Evolutionary conservation across 1,140 invertebrate species (phyloP), one percentile per base, ranked within the genome.

Genomic region (Heliothis subflexa): DNA sequence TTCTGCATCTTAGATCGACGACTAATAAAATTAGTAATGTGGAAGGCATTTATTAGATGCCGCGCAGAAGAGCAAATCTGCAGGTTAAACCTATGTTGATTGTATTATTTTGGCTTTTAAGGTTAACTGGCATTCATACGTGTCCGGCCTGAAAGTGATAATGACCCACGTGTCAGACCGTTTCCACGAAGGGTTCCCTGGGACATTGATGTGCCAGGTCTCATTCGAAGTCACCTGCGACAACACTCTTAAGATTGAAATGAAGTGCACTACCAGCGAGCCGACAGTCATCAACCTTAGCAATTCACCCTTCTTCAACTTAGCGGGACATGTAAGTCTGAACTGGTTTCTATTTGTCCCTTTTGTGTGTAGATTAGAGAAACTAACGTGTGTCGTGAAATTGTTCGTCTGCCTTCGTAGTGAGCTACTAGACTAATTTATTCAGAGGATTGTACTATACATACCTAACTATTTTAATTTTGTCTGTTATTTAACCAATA

Each of bases 251-350:
- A 93, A 95, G 14, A 96, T 99, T 18, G 94, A 96, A 33, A 98
- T 98, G 95, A 95, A 95, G 74, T 98, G 98, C 7, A 96, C 96
- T 7, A 96, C 97, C 2, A 97, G 96, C 1, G 97, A 97, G 86
- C 95, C 97, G 0, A 99, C 98, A 0, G 96, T 97, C 13, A 95
- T 99, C 4, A 99, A 99, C 92, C 93, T 99, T 16, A 98, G 98
- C 1, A 98, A 98, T 90, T 97, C 99, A 88, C 96, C 97, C 0
- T 99, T 99, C 90, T 99, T 99, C 91, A 99, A 99, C 95, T 94
- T 99, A 12, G 98, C 96, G 80, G 98, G 98, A 18, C 97, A 99
- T 94, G 96, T 94, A 77, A 88, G 89, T 88, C 2, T 3, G n/a
- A 16, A 13, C 13, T 10, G 14, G 49, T 21, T 16, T 7, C 4